Base-by-base conservation (phyloP, 2,888 invertebrate genomes). In the Eledone cirrhosa region DNA sequence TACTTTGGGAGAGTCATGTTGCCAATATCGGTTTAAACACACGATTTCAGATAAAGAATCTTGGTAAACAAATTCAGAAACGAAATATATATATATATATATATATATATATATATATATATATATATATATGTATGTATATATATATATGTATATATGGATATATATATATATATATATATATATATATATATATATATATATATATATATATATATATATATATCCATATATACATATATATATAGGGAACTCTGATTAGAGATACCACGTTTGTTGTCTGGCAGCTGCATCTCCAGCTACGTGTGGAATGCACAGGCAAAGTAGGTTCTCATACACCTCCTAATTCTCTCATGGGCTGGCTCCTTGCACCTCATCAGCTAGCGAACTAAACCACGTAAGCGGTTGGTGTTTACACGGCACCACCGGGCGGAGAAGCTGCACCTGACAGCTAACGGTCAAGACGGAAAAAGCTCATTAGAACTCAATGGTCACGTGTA, bases 151-250 rank as follows among this genome's bases (percentile, higher is more conserved):
- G n/a, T 5, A 63, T 7, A 63, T 19, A 13, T 19, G 19, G n/a
- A 63, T 63, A 8, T 63, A 63, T 24, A 63, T 63, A 7, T 24
- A 63, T 63, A 63, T 24, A 63, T 14, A n/a, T n/a, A n/a, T n/a
- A n/a, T n/a, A 13, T 53, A 19, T 19, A 19, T 53, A 53, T 53
- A 53, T 53, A 53, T 53, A 53, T 53, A 53, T 53, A 53, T 53
- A 53, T 53, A 53, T 53, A 53, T 53, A 53, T 53, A 53, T 53
- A 53, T 53, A 53, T 53, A 53, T 53, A 53, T 53, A 53, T 53
- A 53, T 53, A 53, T 53, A 53, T 53, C 13, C 19, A 53, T 53
- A 53, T 53, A 53, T 53, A 53, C 19, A 53, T 53, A 53, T 53
- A 5, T 3, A 53, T 53, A 53, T 53, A 5, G 19, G 4, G n/a